Percentiles rank a stretch among this genome's conserved stretches.
Conservation (phyloP, 2,113 vertebrate genomes). For the Parotia lawesii region DNA sequence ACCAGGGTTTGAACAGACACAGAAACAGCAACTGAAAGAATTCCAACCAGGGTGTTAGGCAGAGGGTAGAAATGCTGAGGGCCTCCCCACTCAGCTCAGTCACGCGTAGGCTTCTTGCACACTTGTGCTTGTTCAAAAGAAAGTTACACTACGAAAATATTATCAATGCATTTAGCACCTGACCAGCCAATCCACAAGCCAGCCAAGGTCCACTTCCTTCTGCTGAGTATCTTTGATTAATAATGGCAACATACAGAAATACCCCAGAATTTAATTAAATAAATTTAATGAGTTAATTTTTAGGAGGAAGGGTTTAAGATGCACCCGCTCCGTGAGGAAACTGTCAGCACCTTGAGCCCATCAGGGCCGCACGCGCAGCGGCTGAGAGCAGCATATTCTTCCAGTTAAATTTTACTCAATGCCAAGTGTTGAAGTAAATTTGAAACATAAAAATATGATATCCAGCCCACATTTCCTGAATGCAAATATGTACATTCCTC, state of each 20-base stretch:
- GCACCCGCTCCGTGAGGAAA: accelerated
- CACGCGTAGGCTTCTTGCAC: background rate
- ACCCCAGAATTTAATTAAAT: background rate
- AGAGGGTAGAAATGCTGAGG: background rate
- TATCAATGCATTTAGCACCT: background rate
- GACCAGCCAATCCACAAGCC: background rate
- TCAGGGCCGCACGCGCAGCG: background rate
- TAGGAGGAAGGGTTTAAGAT: background rate
- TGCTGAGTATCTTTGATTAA: accelerated
- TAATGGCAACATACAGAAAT: background rate
- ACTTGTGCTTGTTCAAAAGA: background rate
- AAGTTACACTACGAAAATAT: background rate
- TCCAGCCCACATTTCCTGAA: constrained; percentile 56
- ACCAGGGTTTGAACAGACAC: background rate
- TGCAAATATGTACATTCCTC: constrained; percentile 64
- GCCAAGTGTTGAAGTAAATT: constrained; percentile 37
- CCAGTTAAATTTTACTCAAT: constrained; percentile 3
- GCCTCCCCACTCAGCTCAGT: background rate
- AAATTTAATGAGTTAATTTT: background rate
- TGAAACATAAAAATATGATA: constrained; percentile 51
- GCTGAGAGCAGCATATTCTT: background rate
- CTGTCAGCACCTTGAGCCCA: background rate
- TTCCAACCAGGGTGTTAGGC: accelerated
- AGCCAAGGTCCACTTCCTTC: background rate
- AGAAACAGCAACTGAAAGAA: background rate